phyloP scores from a whole-genome alignment of 2,888 invertebrate genomes.

The Autographa gamma region DNA sequence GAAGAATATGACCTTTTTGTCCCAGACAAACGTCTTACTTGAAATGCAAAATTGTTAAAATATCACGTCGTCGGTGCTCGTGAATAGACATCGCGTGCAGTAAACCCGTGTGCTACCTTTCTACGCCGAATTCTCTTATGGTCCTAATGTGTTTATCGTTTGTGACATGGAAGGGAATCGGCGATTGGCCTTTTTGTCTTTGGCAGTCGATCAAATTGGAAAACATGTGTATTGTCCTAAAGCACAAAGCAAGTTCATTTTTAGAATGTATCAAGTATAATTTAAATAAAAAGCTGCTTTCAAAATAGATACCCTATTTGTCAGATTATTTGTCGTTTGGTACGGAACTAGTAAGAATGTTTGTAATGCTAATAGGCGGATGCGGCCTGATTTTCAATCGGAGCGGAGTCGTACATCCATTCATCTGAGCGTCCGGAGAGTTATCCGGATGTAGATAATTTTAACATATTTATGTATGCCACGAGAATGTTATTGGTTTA shows the following conservation, averaged over 20 bases:
- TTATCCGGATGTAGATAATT: conserved; percentile 77
- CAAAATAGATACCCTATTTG: conserved; percentile 22
- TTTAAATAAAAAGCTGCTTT: conserved; percentile 3
- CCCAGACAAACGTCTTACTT: conserved; percentile 57
- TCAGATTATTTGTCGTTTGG: conserved; percentile 47
- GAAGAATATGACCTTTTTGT: conserved; percentile 55
- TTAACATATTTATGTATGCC: conserved; percentile 69
- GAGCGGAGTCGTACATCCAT: conserved; percentile 70
- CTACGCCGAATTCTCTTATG: conserved; percentile 64
- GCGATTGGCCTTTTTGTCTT: conserved; percentile 48
- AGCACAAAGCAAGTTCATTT: conserved; percentile 25
- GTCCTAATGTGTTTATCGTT: conserved; percentile 52
- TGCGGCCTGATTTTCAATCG: conserved; percentile 83
- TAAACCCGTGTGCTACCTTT: conserved; percentile 65
- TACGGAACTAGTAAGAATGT: conserved; percentile 74
- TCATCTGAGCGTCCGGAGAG: conserved; percentile 71
- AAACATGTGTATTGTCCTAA: conserved; percentile 19
- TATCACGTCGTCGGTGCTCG: conserved; percentile 55
- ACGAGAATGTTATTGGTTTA: conserved; percentile 63
- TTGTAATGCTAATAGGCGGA: conserved; percentile 79
- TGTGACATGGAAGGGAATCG: conserved; percentile 49
- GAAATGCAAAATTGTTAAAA: conserved; percentile 57
- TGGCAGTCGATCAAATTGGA: conserved; percentile 48
- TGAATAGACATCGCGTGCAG: conserved; percentile 63
- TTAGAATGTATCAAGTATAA: conserved; percentile 14